phyloP scores from a whole-genome alignment of 2,888 invertebrate species.

The Lymantria dispar region DNA sequence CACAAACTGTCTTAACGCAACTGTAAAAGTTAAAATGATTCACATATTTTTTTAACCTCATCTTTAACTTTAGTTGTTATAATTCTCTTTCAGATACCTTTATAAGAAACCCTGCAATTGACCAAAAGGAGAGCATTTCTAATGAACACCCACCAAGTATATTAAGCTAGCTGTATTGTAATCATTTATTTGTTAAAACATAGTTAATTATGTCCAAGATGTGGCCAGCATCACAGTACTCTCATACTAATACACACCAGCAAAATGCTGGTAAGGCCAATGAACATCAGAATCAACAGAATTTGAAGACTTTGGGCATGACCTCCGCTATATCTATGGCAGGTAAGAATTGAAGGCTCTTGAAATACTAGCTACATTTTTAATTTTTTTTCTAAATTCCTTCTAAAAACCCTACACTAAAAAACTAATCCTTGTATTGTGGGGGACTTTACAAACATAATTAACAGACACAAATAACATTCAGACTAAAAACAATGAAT shows the following conservation, averaged over 20 bases:
- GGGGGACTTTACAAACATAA: no score
- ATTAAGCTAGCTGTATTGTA: slow-evolving; percentile 27
- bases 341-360: slow-evolving; percentile 42
- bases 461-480: no score
- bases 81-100: slow-evolving; percentile 43
- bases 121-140: slow-evolving; percentile 45
- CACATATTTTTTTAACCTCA: no score
- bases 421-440: no score
- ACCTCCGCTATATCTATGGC: slow-evolving; percentile 97
- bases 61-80: background rate
- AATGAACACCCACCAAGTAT: slow-evolving; percentile 43
- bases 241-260: slow-evolving; percentile 61
- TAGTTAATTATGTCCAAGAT: slow-evolving; percentile 53
- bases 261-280: slow-evolving; percentile 53
- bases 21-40: no score
- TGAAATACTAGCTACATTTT: no score
- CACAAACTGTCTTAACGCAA: no score
- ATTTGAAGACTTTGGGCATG: slow-evolving; percentile 90
- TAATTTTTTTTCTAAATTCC: no score
- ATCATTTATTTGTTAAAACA: slow-evolving; percentile 13
- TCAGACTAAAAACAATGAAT: no score
- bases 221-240: slow-evolving; percentile 81
- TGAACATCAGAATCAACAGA: slow-evolving; percentile 80
- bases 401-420: no score
- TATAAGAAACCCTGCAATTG: slow-evolving; percentile 39